Percentiles rank a stretch among this genome's conserved stretches.
Conservation (phyloP, 2,888 invertebrate genomes). For the Pristionchus exspectatus region DNA sequence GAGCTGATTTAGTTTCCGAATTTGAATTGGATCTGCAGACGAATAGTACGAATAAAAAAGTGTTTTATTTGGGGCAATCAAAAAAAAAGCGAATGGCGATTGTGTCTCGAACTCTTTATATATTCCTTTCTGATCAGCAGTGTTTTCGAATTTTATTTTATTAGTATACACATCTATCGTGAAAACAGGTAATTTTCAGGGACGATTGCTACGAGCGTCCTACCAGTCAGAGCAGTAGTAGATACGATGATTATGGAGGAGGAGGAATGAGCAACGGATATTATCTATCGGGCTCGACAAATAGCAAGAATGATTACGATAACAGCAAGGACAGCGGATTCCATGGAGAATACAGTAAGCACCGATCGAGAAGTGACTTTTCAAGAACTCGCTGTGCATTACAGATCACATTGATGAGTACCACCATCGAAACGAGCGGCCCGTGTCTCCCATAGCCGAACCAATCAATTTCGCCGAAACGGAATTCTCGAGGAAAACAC, state of each 20-base stretch:
- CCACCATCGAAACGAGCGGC: not conserved
- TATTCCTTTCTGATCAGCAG: not conserved
- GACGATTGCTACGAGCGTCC: not conserved
- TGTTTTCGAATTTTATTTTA: no score
- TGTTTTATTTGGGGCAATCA: no score
- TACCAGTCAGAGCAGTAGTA: not conserved
- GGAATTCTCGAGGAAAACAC: not conserved
- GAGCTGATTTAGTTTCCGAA: no score
- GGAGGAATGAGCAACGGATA: not conserved
- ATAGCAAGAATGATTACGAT: not conserved
- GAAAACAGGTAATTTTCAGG: not conserved
- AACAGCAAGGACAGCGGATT: not conserved
- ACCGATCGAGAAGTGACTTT: not conserved
- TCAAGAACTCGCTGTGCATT: not conserved
- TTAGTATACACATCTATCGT: no score
- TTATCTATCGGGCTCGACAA: not conserved
- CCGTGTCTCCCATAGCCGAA: not conserved
- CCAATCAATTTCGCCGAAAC: not conserved
- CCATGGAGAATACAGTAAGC: not conserved
- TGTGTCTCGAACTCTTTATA: not conserved
- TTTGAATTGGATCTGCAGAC: not conserved
- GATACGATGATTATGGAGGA: conserved; percentile 3
- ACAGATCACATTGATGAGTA: not conserved
- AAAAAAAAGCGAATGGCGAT: not conserved
- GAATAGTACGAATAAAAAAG: not conserved